phyloP scores from a whole-genome alignment of 2,113 vertebrate genomes.

The Nanger granti region DNA sequence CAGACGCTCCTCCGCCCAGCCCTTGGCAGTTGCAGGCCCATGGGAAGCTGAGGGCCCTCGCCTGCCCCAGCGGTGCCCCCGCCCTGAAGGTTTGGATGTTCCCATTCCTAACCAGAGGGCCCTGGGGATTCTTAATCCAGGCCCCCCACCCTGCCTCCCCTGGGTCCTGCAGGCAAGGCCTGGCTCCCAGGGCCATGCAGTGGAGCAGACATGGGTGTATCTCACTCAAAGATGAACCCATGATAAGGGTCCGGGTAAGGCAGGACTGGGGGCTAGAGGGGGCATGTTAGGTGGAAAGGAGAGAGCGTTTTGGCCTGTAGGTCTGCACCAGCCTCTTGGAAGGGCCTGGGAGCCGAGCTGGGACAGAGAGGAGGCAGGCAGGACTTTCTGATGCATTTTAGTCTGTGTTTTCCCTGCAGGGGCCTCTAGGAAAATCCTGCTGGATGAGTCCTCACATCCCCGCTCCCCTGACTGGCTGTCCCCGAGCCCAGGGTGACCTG shows the following conservation, averaged over 20 bases:
- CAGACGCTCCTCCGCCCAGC: fast-evolving
- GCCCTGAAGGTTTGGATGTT: fast-evolving
- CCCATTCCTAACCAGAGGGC: neutral
- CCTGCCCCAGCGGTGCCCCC: fast-evolving
- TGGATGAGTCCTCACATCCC: neutral
- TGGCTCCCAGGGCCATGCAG: fast-evolving
- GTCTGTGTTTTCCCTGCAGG: neutral
- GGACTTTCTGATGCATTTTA: neutral
- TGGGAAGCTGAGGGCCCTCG: neutral
- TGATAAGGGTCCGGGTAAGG: neutral
- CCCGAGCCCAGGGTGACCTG: neutral
- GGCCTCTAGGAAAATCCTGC: neutral
- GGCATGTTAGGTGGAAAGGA: neutral
- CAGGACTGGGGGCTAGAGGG: neutral
- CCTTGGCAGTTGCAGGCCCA: too few species aligned
- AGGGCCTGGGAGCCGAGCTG: neutral
- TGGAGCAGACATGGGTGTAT: neutral
- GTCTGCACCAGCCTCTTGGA: neutral
- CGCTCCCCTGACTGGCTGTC: neutral
- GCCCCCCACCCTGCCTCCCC: fast-evolving
- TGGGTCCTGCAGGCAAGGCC: fast-evolving
- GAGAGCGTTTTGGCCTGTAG: neutral
- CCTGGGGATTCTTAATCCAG: neutral
- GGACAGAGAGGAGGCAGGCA: neutral
- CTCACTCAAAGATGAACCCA: neutral